Evolutionary conservation across 53 echinoderm and acorn worm species (phyloP).

Genomic region (Paelopatides confundens): DNA sequence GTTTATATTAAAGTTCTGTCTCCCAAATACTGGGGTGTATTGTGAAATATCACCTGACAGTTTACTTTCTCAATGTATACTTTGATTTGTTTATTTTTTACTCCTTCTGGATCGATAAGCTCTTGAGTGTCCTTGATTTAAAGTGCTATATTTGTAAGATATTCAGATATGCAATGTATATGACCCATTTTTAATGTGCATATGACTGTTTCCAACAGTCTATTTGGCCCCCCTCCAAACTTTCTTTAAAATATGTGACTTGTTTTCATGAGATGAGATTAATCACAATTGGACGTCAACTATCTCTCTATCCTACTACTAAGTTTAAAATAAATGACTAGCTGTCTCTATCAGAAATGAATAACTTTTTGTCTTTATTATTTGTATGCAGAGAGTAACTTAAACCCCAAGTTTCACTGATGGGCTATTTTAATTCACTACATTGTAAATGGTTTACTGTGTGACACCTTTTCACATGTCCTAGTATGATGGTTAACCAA

Average conservation of each 20-base stretch:
- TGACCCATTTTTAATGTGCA: background rate
- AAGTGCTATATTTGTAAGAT: background rate
- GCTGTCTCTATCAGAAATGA: constrained; percentile 37
- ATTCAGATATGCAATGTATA: background rate
- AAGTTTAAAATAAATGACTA: constrained; percentile 42
- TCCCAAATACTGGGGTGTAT: no score
- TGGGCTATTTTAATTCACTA: no score
- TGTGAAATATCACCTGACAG: no score
- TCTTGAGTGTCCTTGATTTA: background rate
- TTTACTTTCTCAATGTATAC: no score
- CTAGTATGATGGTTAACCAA: no score
- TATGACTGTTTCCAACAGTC: background rate
- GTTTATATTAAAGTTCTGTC: no score
- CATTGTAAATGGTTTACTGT: no score
- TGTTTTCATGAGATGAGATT: background rate
- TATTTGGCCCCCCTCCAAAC: no score
- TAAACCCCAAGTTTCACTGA: no score
- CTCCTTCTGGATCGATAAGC: background rate
- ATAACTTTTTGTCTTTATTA: background rate
- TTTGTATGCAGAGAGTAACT: background rate
- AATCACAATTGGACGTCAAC: background rate
- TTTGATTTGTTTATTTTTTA: no score
- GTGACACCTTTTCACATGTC: no score
- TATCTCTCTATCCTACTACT: constrained; percentile 11
- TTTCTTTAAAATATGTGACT: background rate